Base-by-base conservation (phyloP, 2,888 invertebrate genomes). In the Panopea generosa region DNA sequence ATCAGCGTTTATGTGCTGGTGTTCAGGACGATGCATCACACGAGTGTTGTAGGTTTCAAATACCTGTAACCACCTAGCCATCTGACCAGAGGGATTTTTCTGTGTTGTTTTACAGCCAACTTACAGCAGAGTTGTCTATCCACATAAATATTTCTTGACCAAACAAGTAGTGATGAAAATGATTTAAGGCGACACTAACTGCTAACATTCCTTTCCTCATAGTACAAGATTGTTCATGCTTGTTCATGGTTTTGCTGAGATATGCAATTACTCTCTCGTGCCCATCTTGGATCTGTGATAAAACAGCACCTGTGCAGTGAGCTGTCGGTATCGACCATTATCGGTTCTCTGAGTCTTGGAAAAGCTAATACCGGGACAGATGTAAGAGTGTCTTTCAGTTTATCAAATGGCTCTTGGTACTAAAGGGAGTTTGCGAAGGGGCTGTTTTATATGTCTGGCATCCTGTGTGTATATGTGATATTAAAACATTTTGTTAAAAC, bases 321-420 rank as follows among this genome's bases (percentile, higher is more conserved):
- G 16, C 40, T 40, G 24, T 60, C 68, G 6, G 60, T 60, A 33
- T 68, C 60, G n/a, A 68, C 27, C 18, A 60, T 60, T 11, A 61
- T 40, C 14, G 24, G 33, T 3, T 29, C 45, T 2, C 33, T 33
- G 14, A 11, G 9, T 7, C 1, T 22, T 16, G 68, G 68, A 18
- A 40, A 67, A 18, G 60, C 43, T 20, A 60, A 20, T 4, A 59
- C 52, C 6, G 68, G 60, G 1, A 40, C 24, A 24, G 18, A n/a
- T 26, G 18, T 57, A 11, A 40, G 20, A 22, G 26, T 14, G 22
- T 16, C 6, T 27, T 52, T 52, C 7, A 63, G 24, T 0, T 6
- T 1, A 14, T 63, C 24, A 24, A 63, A 63, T 11, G 63, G 24
- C 1, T 20, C n/a, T 1, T 33, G 4, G 4, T 7, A 11, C 33